Base-by-base conservation (phyloP, 2,113 vertebrate genomes). In the Oenanthe oenanthe region DNA sequence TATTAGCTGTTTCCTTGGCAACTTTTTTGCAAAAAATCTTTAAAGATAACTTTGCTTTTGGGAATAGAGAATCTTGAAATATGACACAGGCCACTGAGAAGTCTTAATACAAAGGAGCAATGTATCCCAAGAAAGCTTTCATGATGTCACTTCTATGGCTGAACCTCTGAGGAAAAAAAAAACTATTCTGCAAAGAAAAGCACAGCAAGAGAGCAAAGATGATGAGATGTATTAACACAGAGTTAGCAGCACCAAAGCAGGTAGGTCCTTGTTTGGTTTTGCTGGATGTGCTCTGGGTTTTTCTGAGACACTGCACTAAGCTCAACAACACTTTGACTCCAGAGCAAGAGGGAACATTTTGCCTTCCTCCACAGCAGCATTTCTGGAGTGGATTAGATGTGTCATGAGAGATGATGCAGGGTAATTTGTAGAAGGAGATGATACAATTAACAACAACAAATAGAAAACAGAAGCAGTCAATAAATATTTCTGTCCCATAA, bases 31-130 rank as follows among this genome's bases (percentile, higher is more conserved):
- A 63, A 56, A 60, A 92, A 89, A 73, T 18, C 56, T 85, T 92
- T 92, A 88, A 88, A 93, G 74, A 93, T 90, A 85, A 92, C 83
- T 94, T 95, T 88, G 29, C 56, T 67, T 80, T 88, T 83, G 58
- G 63, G 82, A 85, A 28, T 3, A 89, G 21, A 87, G 21, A 66
- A 73, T 68, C 74, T 73, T 82, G 57, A 94, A 94, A 76, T 62
- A 91, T 79, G 71, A 85, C 60, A 90, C 80, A 88, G n/a, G 12
- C 47, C 71, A 60, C 56, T 86, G 72, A 88, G 51, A 80, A 90
- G 8, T 56, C 75, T 74, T 74, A 80, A 77, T 45, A 80, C 51
- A 92, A 94, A 95, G 14, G 43, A 6, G 16, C 63, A 83, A 19
- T 31, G 38, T 53, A 61, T 90, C 60, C 75, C 79, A 77, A 74